Percentiles rank a stretch among this genome's conserved stretches.
Evolutionary conservation across 1,140 invertebrate species (phyloP).

Genomic region (Heterodera schachtii): DNA sequence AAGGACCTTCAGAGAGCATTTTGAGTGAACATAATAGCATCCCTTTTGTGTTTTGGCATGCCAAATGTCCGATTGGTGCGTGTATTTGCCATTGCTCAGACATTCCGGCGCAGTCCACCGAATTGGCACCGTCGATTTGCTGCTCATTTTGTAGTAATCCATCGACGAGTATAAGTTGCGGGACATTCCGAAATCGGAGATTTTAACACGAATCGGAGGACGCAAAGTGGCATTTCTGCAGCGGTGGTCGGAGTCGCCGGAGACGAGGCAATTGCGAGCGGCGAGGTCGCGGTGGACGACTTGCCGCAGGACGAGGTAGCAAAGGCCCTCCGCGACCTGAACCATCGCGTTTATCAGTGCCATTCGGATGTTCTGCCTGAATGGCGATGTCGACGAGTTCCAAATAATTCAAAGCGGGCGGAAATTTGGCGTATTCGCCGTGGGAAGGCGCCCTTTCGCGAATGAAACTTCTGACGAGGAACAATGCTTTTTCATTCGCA

Average conservation of each 20-base stretch:
- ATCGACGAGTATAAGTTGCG: slow-evolving; percentile 43
- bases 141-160: slow-evolving; percentile 70
- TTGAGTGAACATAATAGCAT: not conserved
- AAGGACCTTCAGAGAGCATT: slow-evolving; percentile 73
- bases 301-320: slow-evolving; percentile 88
- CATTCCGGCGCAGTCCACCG: slow-evolving; percentile 92
- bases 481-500: not conserved
- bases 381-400: slow-evolving; percentile 49
- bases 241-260: slow-evolving; percentile 72
- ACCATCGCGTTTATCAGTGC: not conserved
- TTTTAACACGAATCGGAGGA: slow-evolving; percentile 54
- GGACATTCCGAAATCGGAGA: slow-evolving; percentile 57
- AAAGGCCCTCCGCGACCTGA: slow-evolving; percentile 75
- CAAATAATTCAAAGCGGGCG: slow-evolving; percentile 37
- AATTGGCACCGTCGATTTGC: slow-evolving; percentile 69
- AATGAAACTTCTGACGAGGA: slow-evolving; percentile 42
- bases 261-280: slow-evolving; percentile 88
- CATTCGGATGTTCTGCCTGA: slow-evolving; percentile 39
- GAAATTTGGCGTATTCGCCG: slow-evolving; percentile 52
- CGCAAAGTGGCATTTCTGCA: slow-evolving; percentile 46
- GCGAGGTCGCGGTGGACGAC: slow-evolving; percentile 95
- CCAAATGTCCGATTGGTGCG: slow-evolving; percentile 96
- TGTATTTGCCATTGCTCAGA: slow-evolving; percentile 92
- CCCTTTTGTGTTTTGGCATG: slow-evolving; percentile 60
- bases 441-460: slow-evolving; percentile 34